Percentiles rank a stretch among this genome's conserved stretches.
Evolutionary conservation across 2,888 invertebrate species (phyloP).

Genomic region (Mycogona germanica): DNA sequence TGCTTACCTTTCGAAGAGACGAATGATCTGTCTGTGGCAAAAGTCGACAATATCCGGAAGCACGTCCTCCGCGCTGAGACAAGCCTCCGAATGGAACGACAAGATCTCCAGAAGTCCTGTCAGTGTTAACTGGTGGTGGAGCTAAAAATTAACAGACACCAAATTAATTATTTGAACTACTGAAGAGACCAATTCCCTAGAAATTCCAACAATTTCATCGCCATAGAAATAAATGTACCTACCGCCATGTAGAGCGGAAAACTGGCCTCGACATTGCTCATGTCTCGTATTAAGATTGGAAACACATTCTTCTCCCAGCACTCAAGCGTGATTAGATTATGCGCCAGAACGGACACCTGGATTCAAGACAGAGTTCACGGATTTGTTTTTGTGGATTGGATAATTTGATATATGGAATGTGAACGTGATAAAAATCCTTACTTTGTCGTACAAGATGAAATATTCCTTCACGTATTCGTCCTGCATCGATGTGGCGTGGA

Average conservation of each 20-base stretch:
- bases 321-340: background rate
- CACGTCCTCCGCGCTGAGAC: slow-evolving; percentile 1
- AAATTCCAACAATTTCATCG: no score
- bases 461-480: slow-evolving; percentile 1
- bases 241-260: no score
- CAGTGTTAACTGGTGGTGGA: slow-evolving; percentile 7
- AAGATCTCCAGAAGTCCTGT: slow-evolving; percentile 4
- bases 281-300: no score
- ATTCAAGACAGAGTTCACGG: no score
- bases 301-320: no score
- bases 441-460: slow-evolving; percentile 10
- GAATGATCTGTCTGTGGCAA: background rate
- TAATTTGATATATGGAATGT: background rate
- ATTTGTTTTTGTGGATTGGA: no score
- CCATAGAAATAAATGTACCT: no score
- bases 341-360: background rate
- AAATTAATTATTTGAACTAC: no score
- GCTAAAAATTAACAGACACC: background rate
- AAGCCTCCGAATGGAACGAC: background rate
- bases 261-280: no score
- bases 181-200: no score
- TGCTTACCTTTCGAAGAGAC: slow-evolving; percentile 6
- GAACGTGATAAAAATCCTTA: background rate
- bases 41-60: slow-evolving; percentile 7
- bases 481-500: background rate